phyloP scores from a whole-genome alignment of 2,797 vertebrate genomes.

The Lutjanus argentimaculatus region DNA sequence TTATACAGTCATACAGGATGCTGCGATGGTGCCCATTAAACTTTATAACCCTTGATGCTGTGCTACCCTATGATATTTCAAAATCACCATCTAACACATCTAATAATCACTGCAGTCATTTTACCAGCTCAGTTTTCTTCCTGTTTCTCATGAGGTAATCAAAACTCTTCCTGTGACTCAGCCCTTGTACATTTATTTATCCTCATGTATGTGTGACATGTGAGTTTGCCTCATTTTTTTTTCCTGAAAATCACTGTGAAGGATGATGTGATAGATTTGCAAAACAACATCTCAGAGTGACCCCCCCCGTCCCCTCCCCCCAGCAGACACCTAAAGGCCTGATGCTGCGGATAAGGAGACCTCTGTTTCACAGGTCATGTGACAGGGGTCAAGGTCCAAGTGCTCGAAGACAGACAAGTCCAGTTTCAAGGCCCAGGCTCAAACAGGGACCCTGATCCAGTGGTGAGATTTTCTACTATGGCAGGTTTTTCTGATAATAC shows the following conservation, averaged over 20 bases:
- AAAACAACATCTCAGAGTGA: constrained; percentile 39
- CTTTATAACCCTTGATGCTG: constrained; percentile 39
- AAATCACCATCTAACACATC: constrained; percentile 43
- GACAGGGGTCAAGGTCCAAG: constrained; percentile 55
- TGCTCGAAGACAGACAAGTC: constrained; percentile 30
- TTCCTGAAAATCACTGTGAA: neutral
- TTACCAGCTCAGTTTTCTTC: constrained; percentile 44
- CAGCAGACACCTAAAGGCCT: constrained; percentile 26
- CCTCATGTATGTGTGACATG: constrained; percentile 2
- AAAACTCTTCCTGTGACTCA: constrained; percentile 50
- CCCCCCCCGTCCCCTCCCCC: constrained; percentile 11
- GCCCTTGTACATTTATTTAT: constrained; percentile 4
- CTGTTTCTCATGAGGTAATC: constrained; percentile 10
- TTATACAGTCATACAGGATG: constrained; percentile 60
- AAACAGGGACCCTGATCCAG: constrained; percentile 18
- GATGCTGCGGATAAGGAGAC: constrained; percentile 41
- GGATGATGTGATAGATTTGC: constrained; percentile 41
- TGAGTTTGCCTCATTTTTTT: constrained; percentile 18
- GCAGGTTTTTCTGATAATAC: neutral
- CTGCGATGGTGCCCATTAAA: constrained; percentile 53
- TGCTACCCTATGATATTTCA: constrained; percentile 46
- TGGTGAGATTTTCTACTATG: neutral
- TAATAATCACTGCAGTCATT: constrained; percentile 56
- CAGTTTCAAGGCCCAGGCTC: constrained; percentile 14
- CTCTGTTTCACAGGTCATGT: constrained; percentile 62